Evolutionary conservation across 2,888 invertebrate genomes (phyloP), one percentile per base, ranked within the genome.

Genomic region (Stegana nigrithorax): DNA sequence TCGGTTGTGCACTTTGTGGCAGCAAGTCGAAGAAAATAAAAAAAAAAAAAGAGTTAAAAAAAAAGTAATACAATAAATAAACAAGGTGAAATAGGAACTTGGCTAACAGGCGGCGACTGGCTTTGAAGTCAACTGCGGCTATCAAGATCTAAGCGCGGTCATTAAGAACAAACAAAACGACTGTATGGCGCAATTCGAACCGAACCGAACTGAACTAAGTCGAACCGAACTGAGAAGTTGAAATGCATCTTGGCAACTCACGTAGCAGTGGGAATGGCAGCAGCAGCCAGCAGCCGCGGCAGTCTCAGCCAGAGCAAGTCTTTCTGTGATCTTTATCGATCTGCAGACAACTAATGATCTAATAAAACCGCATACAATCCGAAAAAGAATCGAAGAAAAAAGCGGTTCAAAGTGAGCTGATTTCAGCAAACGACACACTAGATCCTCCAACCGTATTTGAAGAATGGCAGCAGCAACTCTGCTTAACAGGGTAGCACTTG

Each of bases 291-390:
- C 44, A 23, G 19, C 32, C 5, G 45, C 23, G 59, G 50, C 17
- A 36, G 64, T 64, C 69, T 65, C 64, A 61, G 59, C 61, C 67
- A 60, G 44, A 25, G 36, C 60, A 64, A 51, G 42, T 36, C 47
- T 45, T 45, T 77, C 67, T 67, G 71, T 60, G 82, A 83, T 81
- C 73, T 72, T 83, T 82, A 83, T 81, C 81, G 76, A 72, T 64
- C 72, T 70, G 73, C 81, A 72, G 79, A 78, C 83, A 82, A 82
- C 83, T 83, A 83, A 83, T 83, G 83, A 82, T 82, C 83, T 83
- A 80, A 81, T 82, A 82, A 81, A 73, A 76, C 81, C 80, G 73
- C 80, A 78, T 71, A 65, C 63, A 65, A 62, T 63, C 72, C 63
- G 60, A 45, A 59, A 67, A 68, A 66, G 73, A 71, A 66, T 66